These are phyloP conservation scores for Drosophila auraria DNA, from an alignment of 1,140 invertebrate species.

Conservation along the genomic window DNA sequence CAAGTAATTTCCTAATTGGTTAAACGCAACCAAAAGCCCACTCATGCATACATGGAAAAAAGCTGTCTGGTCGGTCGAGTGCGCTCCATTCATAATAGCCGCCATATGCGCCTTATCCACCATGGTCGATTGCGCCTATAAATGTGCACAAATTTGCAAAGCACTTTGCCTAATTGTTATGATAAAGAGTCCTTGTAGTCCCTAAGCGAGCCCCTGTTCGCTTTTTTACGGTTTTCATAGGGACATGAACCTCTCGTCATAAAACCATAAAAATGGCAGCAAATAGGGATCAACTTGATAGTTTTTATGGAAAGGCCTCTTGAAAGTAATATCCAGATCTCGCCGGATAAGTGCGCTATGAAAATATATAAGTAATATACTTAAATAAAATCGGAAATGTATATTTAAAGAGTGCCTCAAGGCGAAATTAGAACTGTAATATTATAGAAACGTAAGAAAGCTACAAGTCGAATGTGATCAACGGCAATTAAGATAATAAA, in stretches of 20 bases:
- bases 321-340: background rate
- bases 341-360: background rate
- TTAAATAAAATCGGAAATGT: no score
- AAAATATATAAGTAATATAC: background rate
- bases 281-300: constrained; percentile 20
- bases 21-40: constrained; percentile 26
- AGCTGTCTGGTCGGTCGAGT: background rate
- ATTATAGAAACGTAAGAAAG: background rate
- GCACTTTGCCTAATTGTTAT: constrained; percentile 65
- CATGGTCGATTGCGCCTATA: constrained; percentile 43
- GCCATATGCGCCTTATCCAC: constrained; percentile 24
- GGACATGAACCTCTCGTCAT: background rate
- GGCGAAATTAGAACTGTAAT: background rate
- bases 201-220: background rate
- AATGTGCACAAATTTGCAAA: constrained; percentile 60
- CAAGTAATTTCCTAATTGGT: constrained; percentile 74
- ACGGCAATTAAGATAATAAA: background rate
- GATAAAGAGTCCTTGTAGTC: constrained; percentile 42
- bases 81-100: constrained; percentile 43
- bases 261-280: background rate
- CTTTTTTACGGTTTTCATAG: background rate
- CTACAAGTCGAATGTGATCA: no score
- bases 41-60: no score
- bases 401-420: no score
- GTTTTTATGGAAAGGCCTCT: no score